Percentiles rank a stretch among this genome's conserved stretches.
These are phyloP conservation scores for Bos indicus DNA, from an alignment of 2,113 vertebrate species.

Conservation along the genomic window DNA sequence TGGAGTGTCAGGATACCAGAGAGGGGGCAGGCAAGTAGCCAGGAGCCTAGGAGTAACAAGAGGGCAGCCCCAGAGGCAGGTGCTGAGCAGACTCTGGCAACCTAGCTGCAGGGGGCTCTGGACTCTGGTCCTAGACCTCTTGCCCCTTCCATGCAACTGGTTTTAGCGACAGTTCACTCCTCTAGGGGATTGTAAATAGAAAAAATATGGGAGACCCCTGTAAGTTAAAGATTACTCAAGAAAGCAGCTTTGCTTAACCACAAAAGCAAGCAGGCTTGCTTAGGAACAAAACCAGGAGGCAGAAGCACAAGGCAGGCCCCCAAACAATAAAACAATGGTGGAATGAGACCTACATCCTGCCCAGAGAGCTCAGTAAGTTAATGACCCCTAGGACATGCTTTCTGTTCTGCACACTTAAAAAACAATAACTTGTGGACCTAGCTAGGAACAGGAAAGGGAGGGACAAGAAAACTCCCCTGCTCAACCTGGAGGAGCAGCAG, in stretches of 20 bases:
- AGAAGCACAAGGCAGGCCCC: background rate
- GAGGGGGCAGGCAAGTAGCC: background rate
- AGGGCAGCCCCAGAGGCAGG: too few relatives aligned
- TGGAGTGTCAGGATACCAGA: background rate
- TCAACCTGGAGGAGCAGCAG: background rate
- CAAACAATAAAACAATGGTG: background rate
- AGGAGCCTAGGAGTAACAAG: background rate
- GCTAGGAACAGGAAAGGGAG: background rate
- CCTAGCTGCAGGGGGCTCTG: background rate
- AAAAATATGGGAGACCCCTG: background rate
- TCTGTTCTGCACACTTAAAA: background rate
- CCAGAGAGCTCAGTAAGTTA: background rate
- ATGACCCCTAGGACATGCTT: background rate
- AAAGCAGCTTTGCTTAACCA: background rate
- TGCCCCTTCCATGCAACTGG: background rate
- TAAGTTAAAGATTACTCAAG: background rate
- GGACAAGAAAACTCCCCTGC: background rate
- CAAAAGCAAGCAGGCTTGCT: background rate
- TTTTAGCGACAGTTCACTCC: background rate
- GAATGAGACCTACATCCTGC: background rate
- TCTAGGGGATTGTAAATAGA: background rate
- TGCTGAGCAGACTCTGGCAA: background rate
- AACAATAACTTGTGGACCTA: background rate
- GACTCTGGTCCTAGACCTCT: background rate
- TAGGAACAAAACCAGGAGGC: background rate